These are phyloP conservation scores for Acrossocheilus wenchowensis DNA, from an alignment of 2,797 vertebrate genomes.

Conservation along the genomic window DNA sequence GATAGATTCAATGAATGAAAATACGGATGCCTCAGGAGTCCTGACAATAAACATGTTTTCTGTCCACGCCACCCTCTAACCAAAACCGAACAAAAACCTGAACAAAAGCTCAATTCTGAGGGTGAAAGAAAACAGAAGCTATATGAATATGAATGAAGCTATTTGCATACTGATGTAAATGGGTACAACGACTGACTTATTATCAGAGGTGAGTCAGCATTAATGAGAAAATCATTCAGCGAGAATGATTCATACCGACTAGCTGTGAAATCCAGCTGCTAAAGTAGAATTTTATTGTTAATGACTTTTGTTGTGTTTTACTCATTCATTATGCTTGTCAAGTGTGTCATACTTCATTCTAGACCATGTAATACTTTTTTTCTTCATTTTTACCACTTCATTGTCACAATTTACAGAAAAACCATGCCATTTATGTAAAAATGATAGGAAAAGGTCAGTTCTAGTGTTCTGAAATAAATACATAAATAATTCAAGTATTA, in stretches of 20 bases:
- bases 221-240: constrained; percentile 58
- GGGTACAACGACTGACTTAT: constrained; percentile 50
- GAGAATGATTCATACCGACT: constrained; percentile 28
- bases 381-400: not conserved
- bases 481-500: not conserved
- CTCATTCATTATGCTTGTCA: not conserved
- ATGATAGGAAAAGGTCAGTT: not conserved
- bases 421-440: not conserved
- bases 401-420: not conserved
- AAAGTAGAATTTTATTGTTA: not conserved
- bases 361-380: not conserved
- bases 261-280: constrained; percentile 13
- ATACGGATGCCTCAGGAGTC: constrained; percentile 52
- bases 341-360: not conserved
- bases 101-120: constrained; percentile 61
- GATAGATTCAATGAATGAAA: constrained; percentile 55
- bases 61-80: constrained; percentile 60
- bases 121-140: constrained; percentile 52
- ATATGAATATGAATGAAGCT: constrained; percentile 78
- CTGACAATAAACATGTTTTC: constrained; percentile 61
- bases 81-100: constrained; percentile 63
- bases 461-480: not conserved
- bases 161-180: constrained; percentile 73
- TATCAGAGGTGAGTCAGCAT: constrained; percentile 45
- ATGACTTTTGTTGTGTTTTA: constrained; percentile 24